Evolutionary conservation across 2,797 vertebrate genomes (phyloP), one percentile per base, ranked within the genome.

Genomic region (Pristis pectinata): DNA sequence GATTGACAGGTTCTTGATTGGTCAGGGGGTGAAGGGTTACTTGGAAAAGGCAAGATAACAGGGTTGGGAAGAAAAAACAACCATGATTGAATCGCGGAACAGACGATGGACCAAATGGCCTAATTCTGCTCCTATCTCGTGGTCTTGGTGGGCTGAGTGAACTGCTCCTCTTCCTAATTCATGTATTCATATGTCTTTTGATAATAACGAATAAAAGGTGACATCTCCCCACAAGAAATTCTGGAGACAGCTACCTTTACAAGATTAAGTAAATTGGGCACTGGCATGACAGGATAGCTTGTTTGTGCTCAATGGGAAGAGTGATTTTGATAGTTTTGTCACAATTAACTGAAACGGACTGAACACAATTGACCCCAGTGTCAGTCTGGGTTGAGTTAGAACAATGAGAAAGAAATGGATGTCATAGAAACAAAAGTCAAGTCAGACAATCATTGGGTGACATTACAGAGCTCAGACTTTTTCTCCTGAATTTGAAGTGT

Each of bases 321-420:
- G 56, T 37, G 59, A 89, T 56, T 64, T 89, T 89, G 59, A 61
- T 64, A n/a, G 13, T 37, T 89, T 56, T 64, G n/a, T 59, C 85
- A 61, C n/a, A 89, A 89, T 89, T 64, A 89, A 89, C 56, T 64
- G 85, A 85, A 61, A 59, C 61, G 85, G 85, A 89, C n/a, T 89
- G 59, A 89, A 64, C 17, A 89, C 59, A 91, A 9, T 91, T 91
- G n/a, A 91, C n/a, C 87, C 61, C 10, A 67, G 61, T 67, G 61
- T 59, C 83, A 87, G 30, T n/a, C 83, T 87, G 83, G 19, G 10
- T 37, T 22, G 61, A 91, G n/a, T 67, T 91, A 24, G 34, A 67
- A 61, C 59, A 67, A 67, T 91, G 87, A 41, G 61, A 22, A 91
- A 24, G 61, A 9, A 3, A 67, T 8, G 9, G 59, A 91, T 91